These are phyloP conservation scores for Psittacula cyanocephala DNA, from an alignment of 2,113 vertebrate species.

Conservation along the genomic window DNA sequence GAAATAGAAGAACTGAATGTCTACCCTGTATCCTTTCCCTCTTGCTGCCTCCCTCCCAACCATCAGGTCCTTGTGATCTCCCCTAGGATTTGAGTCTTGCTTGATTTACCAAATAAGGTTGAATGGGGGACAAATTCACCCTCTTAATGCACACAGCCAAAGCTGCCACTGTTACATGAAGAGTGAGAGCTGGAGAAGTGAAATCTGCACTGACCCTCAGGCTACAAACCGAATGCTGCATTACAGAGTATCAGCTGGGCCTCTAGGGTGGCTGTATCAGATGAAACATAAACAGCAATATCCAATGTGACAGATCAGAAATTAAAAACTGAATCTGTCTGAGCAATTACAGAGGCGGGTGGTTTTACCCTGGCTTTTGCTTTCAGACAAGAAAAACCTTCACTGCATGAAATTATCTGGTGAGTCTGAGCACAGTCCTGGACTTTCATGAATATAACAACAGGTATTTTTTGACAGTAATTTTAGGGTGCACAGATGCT, in stretches of 20 bases:
- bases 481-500: background rate
- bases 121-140: background rate
- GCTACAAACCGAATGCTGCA: background rate
- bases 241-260: background rate
- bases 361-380: background rate
- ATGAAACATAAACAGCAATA: slow-evolving; percentile 21
- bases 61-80: background rate
- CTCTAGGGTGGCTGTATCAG: background rate
- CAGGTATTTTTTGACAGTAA: background rate
- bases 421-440: background rate
- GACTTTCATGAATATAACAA: background rate
- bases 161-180: background rate
- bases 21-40: background rate
- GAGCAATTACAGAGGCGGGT: background rate
- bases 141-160: background rate
- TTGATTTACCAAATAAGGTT: background rate
- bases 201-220: background rate
- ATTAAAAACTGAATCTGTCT: slow-evolving; percentile 30
- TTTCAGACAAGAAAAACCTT: background rate
- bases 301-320: slow-evolving; percentile 26
- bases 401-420: background rate
- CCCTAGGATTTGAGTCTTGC: background rate
- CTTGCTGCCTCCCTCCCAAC: background rate
- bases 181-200: background rate
- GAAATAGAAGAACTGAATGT: background rate